These are phyloP conservation scores for Trogon surrucura DNA, from an alignment of 2,113 vertebrate genomes.

Conservation along the genomic window DNA sequence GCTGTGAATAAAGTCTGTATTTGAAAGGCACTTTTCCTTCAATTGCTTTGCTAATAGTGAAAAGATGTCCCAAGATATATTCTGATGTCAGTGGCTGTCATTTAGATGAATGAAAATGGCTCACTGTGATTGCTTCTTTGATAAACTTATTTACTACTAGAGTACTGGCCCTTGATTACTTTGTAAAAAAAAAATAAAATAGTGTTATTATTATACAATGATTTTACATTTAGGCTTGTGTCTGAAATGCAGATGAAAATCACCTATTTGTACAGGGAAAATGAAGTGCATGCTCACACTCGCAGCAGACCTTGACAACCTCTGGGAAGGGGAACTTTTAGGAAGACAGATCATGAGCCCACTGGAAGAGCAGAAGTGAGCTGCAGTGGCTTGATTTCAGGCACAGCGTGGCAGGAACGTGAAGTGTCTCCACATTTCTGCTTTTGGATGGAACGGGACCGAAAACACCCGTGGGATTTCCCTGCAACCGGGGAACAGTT, in stretches of 20 bases:
- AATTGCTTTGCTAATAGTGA: neutral
- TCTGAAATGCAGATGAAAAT: neutral
- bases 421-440: neutral
- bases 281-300: neutral
- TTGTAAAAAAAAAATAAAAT: neutral
- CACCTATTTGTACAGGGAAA: neutral
- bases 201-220: neutral
- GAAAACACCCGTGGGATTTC: neutral
- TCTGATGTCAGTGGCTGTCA: neutral
- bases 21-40: neutral
- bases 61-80: neutral
- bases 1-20: neutral
- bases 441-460: neutral
- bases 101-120: neutral
- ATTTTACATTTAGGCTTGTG: neutral
- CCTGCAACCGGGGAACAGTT: neutral
- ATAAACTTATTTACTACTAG: conserved; percentile 12
- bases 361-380: neutral
- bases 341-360: neutral
- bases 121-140: neutral
- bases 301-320: neutral
- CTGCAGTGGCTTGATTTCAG: neutral
- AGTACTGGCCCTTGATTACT: neutral
- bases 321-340: neutral
- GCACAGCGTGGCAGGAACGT: neutral